Evolutionary conservation across 2,888 invertebrate genomes (phyloP), one percentile per base, ranked within the genome.

Genomic region (Sarcophaga caerulescens): DNA sequence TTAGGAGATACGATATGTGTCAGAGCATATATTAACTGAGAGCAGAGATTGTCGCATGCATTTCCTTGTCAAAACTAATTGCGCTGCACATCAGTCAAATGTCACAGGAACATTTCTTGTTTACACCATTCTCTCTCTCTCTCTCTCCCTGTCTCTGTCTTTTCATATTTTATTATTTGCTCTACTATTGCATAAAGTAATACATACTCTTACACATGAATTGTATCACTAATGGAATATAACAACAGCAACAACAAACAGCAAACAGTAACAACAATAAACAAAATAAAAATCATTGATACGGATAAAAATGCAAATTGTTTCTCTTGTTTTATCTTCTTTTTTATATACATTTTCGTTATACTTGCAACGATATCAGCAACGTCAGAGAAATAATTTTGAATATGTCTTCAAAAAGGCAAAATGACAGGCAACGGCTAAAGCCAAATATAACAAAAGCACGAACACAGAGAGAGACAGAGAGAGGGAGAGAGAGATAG

Each of bases 51-150:
- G 81, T 81, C 60, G 80, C 65, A 71, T 83, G 81, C 85, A 86
- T 79, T 73, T 68, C 65, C 80, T 75, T 88, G 88, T 88, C 88
- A 88, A 88, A 88, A 88, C 84, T 88, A 86, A 88, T 87, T 87
- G 88, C 87, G 71, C 77, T 84, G 68, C 84, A 87, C 75, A 88
- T 89, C 88, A 88, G 81, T 87, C 87, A 87, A 87, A 87, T 88
- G 88, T 85, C 88, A 88, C 77, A 81, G 69, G 66, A 81, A 75
- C 45, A 71, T 45, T 81, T 75, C 19, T 65, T 76, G 52, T 75
- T 68, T 35, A 35, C 8, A 35, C 10, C 35, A 5, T 8, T 45
- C 66, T 52, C 17, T 52, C 5, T 14, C 52, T 14, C 17, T 52
- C 10, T 4, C 17, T 4, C 17, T 11, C 3, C 1, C 52, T 52